Evolutionary conservation across 2,113 vertebrate species (phyloP), one percentile per base, ranked within the genome.

Genomic region (Etheostoma cragini): DNA sequence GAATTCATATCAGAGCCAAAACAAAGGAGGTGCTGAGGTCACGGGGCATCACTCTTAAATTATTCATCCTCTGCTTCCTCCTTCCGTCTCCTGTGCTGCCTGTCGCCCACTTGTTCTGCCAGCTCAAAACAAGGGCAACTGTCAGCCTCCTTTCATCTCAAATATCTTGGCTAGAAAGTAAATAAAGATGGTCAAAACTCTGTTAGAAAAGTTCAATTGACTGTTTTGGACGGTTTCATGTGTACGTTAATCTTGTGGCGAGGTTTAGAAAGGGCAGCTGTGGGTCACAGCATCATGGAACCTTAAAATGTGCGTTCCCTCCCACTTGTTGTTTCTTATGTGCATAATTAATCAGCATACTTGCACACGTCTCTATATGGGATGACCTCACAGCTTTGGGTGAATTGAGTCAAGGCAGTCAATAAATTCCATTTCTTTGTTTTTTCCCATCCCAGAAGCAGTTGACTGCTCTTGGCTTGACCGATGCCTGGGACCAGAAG

Each of bases 1-100:
- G 90, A 95, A 95, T 94, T 95, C 91, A 94, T 94, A 95, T 94
- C 92, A 91, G 90, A 93, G 91, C 81, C 83, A 94, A 94, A 94
- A 93, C 93, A 95, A 92, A 93, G 91, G 85, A 93, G 89, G 91
- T 83, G 91, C 86, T 61, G 81, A 91, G 95, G 94, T 95, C 94
- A 92, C 82, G 78, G 87, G 91, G 93, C 93, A 92, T 92, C 91
- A 72, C 83, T 94, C 91, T 93, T 94, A 94, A 93, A 95, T 95
- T 94, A 95, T 95, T 95, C 94, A 95, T 95, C 85, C 67, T 78
- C 89, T 82, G 87, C 84, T 80, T 84, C 88, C 83, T 88, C 88
- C 89, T 84, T 86, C 82, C 82, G 66, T 85, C 88, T 88, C 89
- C 81, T 83, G 82, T 74, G 38, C 87, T 88, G 87, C 84, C 90